phyloP scores from a whole-genome alignment of 2,888 invertebrate species.

The Leuctra nigra region DNA sequence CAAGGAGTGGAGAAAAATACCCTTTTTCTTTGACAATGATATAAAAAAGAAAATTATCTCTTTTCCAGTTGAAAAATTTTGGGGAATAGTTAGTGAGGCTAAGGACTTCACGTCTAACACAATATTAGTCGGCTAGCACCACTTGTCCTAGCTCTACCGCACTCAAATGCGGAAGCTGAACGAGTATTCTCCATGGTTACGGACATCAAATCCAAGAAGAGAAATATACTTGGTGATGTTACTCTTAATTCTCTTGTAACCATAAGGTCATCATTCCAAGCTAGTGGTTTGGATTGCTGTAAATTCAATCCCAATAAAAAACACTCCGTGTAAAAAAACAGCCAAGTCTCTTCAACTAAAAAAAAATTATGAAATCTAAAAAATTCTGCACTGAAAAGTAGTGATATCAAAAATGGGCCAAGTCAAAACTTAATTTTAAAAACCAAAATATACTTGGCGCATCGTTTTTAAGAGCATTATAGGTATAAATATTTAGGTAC shows the following conservation, averaged over 20 bases:
- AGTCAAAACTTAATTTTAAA: too few species aligned
- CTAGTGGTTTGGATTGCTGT: not conserved
- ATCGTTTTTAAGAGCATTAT: too few species aligned
- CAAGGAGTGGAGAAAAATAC: not conserved
- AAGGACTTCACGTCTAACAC: not conserved
- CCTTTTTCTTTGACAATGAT: not conserved
- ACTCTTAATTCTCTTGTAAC: not conserved
- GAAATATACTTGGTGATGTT: not conserved
- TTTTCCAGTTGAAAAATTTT: not conserved
- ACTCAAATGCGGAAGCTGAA: conserved; percentile 14
- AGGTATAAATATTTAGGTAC: too few species aligned
- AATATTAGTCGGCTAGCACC: not conserved
- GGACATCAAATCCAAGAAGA: conserved; percentile 1
- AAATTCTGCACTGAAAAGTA: too few species aligned
- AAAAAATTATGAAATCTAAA: too few species aligned
- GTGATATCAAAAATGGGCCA: too few species aligned
- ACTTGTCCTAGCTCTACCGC: not conserved
- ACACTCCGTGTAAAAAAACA: too few species aligned
- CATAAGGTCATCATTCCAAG: not conserved
- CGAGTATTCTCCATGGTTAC: conserved; percentile 2
- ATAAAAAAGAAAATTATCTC: not conserved
- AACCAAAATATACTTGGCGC: too few species aligned
- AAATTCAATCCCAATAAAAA: too few species aligned
- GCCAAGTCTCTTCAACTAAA: too few species aligned
- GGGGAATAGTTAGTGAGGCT: not conserved